These are phyloP conservation scores for Poeciliopsis turrubarensis DNA, from an alignment of 2,113 vertebrate genomes.

Conservation along the genomic window DNA sequence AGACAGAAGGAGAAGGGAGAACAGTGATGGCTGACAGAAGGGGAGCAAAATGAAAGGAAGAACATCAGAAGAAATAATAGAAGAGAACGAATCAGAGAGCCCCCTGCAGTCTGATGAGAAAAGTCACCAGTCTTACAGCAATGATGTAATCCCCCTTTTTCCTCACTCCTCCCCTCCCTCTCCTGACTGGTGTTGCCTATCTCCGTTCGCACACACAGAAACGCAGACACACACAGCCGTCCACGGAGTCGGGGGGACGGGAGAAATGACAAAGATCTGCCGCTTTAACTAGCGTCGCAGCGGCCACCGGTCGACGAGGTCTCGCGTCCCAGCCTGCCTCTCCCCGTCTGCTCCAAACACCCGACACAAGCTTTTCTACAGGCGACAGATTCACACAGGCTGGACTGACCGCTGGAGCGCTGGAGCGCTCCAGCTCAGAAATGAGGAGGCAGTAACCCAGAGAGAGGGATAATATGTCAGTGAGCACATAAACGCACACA, in stretches of 20 bases:
- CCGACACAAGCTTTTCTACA: conserved; percentile 14
- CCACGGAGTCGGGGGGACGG: conserved; percentile 36
- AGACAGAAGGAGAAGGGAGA: not conserved
- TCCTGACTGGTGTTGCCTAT: conserved; percentile 58
- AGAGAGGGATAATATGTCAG: not conserved
- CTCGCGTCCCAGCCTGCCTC: conserved; percentile 17
- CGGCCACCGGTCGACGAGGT: conserved; percentile 11
- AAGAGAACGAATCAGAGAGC: conserved; percentile 30
- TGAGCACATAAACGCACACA: conserved; percentile 15
- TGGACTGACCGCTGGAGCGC: conserved; percentile 14
- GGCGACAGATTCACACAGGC: conserved; percentile 14
- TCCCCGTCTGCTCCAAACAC: not conserved
- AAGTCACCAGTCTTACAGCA: conserved; percentile 50
- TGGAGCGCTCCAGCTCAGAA: conserved; percentile 13
- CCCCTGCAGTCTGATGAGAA: conserved; percentile 64
- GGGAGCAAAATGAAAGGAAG: conserved; percentile 8
- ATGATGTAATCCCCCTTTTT: conserved; percentile 71
- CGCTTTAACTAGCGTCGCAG: conserved; percentile 59
- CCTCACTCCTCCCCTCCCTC: conserved; percentile 46
- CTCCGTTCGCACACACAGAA: conserved; percentile 37
- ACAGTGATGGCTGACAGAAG: conserved; percentile 12
- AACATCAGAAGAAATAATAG: conserved; percentile 21
- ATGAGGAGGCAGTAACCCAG: conserved; percentile 14
- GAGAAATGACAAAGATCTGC: conserved; percentile 60
- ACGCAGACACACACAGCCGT: conserved; percentile 32